These are phyloP conservation scores for Ligdia adustata DNA, from an alignment of 2,888 invertebrate species.

Conservation along the genomic window DNA sequence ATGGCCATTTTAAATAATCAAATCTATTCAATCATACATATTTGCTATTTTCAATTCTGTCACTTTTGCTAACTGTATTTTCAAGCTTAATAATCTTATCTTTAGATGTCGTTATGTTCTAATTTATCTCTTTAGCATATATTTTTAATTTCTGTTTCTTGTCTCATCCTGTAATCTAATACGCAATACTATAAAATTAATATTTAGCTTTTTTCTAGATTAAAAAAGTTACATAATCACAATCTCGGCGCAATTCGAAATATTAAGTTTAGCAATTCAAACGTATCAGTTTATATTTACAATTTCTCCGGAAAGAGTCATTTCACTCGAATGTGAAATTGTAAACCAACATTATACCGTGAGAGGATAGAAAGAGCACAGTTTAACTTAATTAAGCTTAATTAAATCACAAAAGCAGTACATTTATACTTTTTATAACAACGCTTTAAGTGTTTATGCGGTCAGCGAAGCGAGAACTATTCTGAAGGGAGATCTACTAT, in stretches of 20 bases:
- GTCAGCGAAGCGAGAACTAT: conserved; percentile 34
- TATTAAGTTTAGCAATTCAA: conserved; percentile 14
- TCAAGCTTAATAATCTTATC: too few species aligned
- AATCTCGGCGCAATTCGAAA: neutral
- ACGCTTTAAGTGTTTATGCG: conserved; percentile 20
- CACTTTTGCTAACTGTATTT: neutral
- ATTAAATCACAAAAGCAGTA: conserved; percentile 59
- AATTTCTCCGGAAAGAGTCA: conserved; percentile 40
- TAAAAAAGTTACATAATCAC: neutral
- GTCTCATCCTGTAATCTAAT: too few species aligned
- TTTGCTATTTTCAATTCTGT: neutral
- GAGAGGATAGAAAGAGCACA: conserved; percentile 53
- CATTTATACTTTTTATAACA: conserved; percentile 32
- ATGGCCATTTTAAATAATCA: conserved; percentile 9
- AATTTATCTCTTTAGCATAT: too few species aligned
- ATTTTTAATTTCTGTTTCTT: too few species aligned
- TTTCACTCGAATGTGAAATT: conserved; percentile 45
- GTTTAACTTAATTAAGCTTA: conserved; percentile 71
- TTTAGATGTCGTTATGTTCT: too few species aligned
- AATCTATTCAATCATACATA: neutral
- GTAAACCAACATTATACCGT: conserved; percentile 52
- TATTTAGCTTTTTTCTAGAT: too few species aligned
- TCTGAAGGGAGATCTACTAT: conserved; percentile 20
- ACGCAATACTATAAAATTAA: too few species aligned
- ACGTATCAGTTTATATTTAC: conserved; percentile 23